Conservation (phyloP, 37 sponge, comb jelly and placozoan genomes). For the Petrosia ficiformis region DNA sequence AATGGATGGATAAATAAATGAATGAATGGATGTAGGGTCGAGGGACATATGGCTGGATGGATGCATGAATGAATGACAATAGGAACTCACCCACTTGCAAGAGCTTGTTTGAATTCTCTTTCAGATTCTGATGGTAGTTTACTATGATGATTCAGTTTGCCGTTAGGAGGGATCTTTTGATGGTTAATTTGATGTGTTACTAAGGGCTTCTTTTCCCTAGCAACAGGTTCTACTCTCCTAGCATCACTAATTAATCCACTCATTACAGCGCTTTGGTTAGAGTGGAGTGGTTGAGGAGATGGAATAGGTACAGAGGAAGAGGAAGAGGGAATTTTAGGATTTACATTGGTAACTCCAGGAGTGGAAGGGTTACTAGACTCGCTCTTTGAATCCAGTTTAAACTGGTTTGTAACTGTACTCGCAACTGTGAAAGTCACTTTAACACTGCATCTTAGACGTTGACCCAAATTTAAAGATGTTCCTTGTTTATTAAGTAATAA, state of each 20-base stretch:
- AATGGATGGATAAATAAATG: too few relatives aligned
- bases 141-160: background rate
- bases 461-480: too few relatives aligned
- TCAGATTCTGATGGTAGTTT: conserved; percentile 28
- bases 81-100: conserved; percentile 12
- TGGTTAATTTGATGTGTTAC: conserved; percentile 14
- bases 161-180: conserved; percentile 14
- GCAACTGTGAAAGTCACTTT: too few relatives aligned
- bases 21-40: background rate
- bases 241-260: background rate
- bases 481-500: too few relatives aligned
- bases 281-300: background rate
- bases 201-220: conserved; percentile 15
- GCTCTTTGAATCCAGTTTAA: too few relatives aligned
- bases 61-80: too few relatives aligned
- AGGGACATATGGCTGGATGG: too few relatives aligned
- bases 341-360: background rate
- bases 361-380: too few relatives aligned
- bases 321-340: too few relatives aligned
- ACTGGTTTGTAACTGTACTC: too few relatives aligned
- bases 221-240: conserved; percentile 1
- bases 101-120: conserved; percentile 47
- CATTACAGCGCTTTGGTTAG: background rate
- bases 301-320: background rate
- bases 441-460: too few relatives aligned